Evolutionary conservation across 2,888 invertebrate species (phyloP).

Genomic region (Palloptera scutellata): DNA sequence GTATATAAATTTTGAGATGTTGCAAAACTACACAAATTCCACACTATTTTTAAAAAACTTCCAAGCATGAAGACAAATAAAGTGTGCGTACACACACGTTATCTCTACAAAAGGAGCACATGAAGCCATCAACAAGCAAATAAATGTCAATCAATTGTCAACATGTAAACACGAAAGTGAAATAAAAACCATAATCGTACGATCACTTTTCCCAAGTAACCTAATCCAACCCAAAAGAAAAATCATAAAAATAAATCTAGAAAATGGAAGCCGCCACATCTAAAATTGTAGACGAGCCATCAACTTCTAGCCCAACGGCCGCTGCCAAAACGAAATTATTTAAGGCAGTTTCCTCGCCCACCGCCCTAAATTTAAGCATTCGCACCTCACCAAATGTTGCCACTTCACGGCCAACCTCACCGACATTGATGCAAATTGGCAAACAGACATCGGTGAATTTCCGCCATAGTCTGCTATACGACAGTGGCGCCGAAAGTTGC

Average conservation of each 20-base stretch:
- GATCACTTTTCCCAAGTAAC: not conserved
- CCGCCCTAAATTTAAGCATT: conserved; percentile 40
- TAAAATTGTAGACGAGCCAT: conserved; percentile 10
- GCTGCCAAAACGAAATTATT: conserved; percentile 28
- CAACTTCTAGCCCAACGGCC: conserved; percentile 22
- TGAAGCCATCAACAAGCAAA: not conserved
- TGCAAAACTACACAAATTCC: no score
- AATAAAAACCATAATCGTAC: conserved; percentile 22
- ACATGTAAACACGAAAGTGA: not conserved
- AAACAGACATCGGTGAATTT: conserved; percentile 43
- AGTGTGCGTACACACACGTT: no score
- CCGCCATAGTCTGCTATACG: conserved; percentile 55
- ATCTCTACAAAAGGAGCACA: not conserved
- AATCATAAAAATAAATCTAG: conserved; percentile 33
- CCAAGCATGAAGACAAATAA: no score
- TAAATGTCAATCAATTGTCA: not conserved
- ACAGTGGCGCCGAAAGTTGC: conserved; percentile 57
- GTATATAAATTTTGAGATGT: no score
- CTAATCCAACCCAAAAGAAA: not conserved
- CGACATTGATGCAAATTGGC: conserved; percentile 44
- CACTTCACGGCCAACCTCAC: conserved; percentile 33
- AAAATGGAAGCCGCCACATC: conserved; percentile 35
- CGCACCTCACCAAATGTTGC: conserved; percentile 22
- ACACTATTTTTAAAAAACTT: no score
- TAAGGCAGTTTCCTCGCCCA: conserved; percentile 45